Base-by-base conservation (phyloP, 1,140 invertebrate species). In the Littorina saxatilis region DNA sequence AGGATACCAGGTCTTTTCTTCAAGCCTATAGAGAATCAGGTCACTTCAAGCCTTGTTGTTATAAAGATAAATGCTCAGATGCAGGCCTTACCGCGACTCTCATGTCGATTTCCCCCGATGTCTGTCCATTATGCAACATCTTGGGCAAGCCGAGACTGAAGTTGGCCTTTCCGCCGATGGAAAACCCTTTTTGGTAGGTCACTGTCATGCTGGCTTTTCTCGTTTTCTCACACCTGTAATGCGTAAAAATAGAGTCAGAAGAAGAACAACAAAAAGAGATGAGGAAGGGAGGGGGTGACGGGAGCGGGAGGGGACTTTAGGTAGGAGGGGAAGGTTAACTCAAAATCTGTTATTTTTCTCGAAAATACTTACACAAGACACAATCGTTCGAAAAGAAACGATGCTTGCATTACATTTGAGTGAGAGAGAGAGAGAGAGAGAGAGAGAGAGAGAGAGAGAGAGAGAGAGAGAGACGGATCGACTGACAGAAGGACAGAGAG, bases 131-230 rank as follows among this genome's bases (percentile, higher is more conserved):
- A 23, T 32, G 68, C 27, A 77, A 55, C 27, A 77, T 29, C 37
- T 70, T 58, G 15, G 82, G 77, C 20, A 83, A 29, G 2, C 70
- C 72, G 23, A 83, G 68, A 32, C 40, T 74, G 37, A 83, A 80
- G 58, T 80, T 80, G 47, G 84, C 82, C 43, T 81, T 83, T 35
- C 82, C 82, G 1, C 82, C 82, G 66, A 85, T n/a, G 1, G 84
- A 79, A 29, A 85, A 83, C 17, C 84, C 84, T 58, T 77, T 79
- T 80, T 85, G 84, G 40, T 70, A 85, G 1, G 72, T 79, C 40
- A 85, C 84, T 15, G 47, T 58, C 52, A 83, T 63, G 11, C 61
- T 58, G 13, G 82, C 72, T 15, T 74, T 72, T 23, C 82, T 32
- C 23, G 76, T 79, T 29, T 81, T 81, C 70, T 83, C 74, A 55